Conservation (phyloP, 2,888 invertebrate genomes). For the Phymatocera aterrima region DNA sequence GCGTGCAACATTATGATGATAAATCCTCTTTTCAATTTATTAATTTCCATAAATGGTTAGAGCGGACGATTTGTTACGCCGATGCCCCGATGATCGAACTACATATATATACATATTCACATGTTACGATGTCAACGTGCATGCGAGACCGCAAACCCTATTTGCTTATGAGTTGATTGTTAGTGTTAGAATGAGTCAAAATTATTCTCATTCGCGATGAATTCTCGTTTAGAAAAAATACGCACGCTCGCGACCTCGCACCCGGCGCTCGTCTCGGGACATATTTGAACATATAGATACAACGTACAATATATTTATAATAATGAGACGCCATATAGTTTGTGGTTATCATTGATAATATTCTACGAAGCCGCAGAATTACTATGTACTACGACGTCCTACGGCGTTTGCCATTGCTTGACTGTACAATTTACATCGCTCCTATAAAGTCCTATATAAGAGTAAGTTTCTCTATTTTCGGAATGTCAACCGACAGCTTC, state of each 20-base stretch:
- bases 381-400: background rate
- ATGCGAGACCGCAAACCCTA: slow-evolving; percentile 6
- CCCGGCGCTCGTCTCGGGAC: background rate
- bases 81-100: background rate
- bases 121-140: slow-evolving; percentile 26
- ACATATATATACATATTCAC: no score
- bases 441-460: background rate
- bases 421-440: background rate
- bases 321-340: background rate
- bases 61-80: background rate
- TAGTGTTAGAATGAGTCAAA: slow-evolving; percentile 4
- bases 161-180: background rate
- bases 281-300: background rate
- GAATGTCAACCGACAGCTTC: slow-evolving; percentile 46
- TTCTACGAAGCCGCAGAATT: no score
- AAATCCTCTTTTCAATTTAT: background rate
- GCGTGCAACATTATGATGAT: background rate
- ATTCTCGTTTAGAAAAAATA: slow-evolving; percentile 3
- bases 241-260: no score
- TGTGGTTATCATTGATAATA: background rate
- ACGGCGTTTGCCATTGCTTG: background rate
- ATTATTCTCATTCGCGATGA: background rate
- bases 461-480: slow-evolving; percentile 47
- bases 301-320: no score
- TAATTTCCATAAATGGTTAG: slow-evolving; percentile 31